Percentiles rank a stretch among this genome's conserved stretches.
Conservation (phyloP, 2,888 invertebrate genomes). For the Capitulum mitella region DNA sequence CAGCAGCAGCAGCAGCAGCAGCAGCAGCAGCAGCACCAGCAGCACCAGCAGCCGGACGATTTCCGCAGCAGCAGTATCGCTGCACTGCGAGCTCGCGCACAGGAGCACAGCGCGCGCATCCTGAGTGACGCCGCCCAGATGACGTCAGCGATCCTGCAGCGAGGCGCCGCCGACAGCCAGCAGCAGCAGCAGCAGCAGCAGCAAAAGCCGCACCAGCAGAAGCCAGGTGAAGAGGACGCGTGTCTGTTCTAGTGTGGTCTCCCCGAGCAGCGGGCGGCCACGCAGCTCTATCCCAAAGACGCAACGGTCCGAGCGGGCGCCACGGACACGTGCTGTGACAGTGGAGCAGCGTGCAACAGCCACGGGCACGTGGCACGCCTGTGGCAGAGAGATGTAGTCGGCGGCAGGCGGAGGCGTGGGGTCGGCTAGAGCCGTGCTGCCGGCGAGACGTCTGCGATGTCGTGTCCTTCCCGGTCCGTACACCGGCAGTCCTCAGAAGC, state of each 20-base stretch:
- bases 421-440: no score
- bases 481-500: no score
- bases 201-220: not conserved
- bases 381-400: no score
- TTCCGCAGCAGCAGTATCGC: constrained; percentile 84
- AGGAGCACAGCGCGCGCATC: constrained; percentile 59
- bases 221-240: not conserved
- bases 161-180: constrained; percentile 6
- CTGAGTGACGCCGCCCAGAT: constrained; percentile 20
- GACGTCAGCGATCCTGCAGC: constrained; percentile 22
- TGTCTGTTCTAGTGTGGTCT: not conserved
- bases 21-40: not conserved
- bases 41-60: constrained; percentile 45
- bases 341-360: not conserved
- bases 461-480: no score
- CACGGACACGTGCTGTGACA: not conserved
- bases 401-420: no score
- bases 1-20: not conserved
- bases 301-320: not conserved
- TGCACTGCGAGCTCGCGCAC: constrained; percentile 84
- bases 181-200: not conserved
- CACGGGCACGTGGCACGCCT: not conserved
- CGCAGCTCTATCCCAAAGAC: not conserved
- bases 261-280: not conserved
- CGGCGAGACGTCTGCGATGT: no score